These are phyloP conservation scores for Leptoclinus maculatus DNA, from an alignment of 2,797 vertebrate genomes.

Conservation along the genomic window DNA sequence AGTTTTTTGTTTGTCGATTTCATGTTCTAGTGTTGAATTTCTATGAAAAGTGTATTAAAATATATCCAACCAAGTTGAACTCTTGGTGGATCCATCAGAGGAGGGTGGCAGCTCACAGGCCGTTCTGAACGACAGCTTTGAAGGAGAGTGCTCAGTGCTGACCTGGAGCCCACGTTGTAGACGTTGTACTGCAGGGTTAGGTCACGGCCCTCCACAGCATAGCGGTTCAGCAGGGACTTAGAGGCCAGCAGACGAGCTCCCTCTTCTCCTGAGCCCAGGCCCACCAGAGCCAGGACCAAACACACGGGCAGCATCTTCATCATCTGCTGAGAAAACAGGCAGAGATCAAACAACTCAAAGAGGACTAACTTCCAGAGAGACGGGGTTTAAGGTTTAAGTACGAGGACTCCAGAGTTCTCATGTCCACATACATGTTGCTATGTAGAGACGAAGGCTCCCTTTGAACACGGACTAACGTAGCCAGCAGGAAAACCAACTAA, in stretches of 20 bases:
- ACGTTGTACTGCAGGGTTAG: constrained; percentile 96
- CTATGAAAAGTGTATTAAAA: not conserved
- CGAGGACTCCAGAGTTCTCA: not conserved
- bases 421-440: not conserved
- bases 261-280: constrained; percentile 84
- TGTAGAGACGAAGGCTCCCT: not conserved
- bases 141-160: not conserved
- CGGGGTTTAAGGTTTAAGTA: too few species aligned
- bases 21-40: not conserved
- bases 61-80: too few species aligned
- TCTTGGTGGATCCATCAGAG: too few species aligned
- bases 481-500: not conserved
- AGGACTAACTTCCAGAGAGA: not conserved
- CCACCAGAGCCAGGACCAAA: constrained; percentile 74
- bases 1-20: not conserved
- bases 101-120: not conserved
- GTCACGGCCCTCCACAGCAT: constrained; percentile 94
- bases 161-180: constrained; percentile 98
- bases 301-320: constrained; percentile 78
- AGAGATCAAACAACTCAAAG: not conserved
- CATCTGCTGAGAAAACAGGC: constrained; percentile 80
- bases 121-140: not conserved
- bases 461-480: not conserved
- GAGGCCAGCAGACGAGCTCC: constrained; percentile 95
- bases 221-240: constrained; percentile 94